A percentile compares a stretch with the other conserved stretches of the same genome.
These are phyloP conservation scores for Theonella swinhoei DNA, from an alignment of 37 sponge, comb jelly and placozoan species.

Conservation along the genomic window DNA sequence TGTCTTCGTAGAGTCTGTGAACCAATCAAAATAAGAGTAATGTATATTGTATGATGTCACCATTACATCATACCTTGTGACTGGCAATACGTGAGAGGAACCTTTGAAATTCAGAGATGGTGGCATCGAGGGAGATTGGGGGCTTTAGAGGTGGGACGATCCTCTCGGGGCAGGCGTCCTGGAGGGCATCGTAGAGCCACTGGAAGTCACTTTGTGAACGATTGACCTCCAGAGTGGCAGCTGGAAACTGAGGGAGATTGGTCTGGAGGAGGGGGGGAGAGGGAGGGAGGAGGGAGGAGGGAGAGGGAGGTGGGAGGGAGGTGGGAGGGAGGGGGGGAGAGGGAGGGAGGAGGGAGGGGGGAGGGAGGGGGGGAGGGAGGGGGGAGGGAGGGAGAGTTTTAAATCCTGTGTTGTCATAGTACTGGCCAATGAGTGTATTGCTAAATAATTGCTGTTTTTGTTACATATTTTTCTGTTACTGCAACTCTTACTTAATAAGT, in stretches of 20 bases:
- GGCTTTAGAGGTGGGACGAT: conserved; percentile 77
- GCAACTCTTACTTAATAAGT: no score
- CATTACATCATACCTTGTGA: conserved; percentile 42
- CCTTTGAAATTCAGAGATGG: conserved; percentile 86
- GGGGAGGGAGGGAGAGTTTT: no score
- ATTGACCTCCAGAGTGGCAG: conserved; percentile 56
- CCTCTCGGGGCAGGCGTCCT: conserved; percentile 80
- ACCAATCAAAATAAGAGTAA: background rate
- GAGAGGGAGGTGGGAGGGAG: conserved; percentile 7
- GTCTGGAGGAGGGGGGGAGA: conserved; percentile 21
- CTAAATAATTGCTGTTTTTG: no score
- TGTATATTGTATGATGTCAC: background rate
- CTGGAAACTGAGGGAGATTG: conserved; percentile 49
- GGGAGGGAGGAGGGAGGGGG: background rate
- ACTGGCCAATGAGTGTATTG: no score
- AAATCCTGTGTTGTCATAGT: no score
- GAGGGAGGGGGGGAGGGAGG: background rate
- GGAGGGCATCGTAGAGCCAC: conserved; percentile 81
- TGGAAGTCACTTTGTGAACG: conserved; percentile 86
- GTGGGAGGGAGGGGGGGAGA: background rate
- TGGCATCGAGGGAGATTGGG: conserved; percentile 82
- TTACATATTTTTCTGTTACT: no score
- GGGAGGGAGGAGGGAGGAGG: background rate
- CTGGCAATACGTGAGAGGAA: conserved; percentile 73
- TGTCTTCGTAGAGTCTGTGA: conserved; percentile 47